phyloP scores from a whole-genome alignment of 2,888 invertebrate species.

The Rhagium mordax region DNA sequence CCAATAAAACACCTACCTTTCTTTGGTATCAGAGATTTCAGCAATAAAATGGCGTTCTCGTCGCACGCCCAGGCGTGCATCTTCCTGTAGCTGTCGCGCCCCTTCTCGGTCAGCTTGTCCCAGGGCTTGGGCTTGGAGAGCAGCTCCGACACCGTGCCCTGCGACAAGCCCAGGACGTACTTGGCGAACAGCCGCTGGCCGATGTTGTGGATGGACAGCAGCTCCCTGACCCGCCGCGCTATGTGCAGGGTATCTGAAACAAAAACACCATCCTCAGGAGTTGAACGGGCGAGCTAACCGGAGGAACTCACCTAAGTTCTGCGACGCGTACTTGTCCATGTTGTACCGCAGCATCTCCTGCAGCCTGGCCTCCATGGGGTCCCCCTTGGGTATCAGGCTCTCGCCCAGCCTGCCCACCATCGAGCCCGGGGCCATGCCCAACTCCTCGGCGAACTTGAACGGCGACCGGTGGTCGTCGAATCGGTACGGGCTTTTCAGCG shows the following conservation, averaged over 20 bases:
- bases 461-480: constrained; percentile 86
- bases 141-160: constrained; percentile 98
- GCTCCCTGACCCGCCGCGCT: constrained; percentile 91
- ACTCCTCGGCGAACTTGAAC: constrained; percentile 88
- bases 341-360: constrained; percentile 96
- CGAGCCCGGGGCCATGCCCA: constrained; percentile 84
- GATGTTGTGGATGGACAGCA: constrained; percentile 97
- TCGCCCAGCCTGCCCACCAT: constrained; percentile 90
- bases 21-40: constrained; percentile 98
- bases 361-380: constrained; percentile 93
- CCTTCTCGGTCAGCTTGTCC: constrained; percentile 99
- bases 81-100: constrained; percentile 98
- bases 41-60: constrained; percentile 95
- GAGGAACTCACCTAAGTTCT: constrained; percentile 75
- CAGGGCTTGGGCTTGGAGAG: constrained; percentile 99
- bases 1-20: constrained; percentile 83
- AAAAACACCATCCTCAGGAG: too few relatives aligned
- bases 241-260: constrained; percentile 90
- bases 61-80: constrained; percentile 99
- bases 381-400: constrained; percentile 92
- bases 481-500: constrained; percentile 79
- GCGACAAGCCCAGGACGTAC: constrained; percentile 95
- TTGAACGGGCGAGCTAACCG: too few relatives aligned
- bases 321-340: constrained; percentile 96
- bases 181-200: constrained; percentile 99